Conservation (phyloP, 2,888 invertebrate species). For the Cetonia aurata region DNA sequence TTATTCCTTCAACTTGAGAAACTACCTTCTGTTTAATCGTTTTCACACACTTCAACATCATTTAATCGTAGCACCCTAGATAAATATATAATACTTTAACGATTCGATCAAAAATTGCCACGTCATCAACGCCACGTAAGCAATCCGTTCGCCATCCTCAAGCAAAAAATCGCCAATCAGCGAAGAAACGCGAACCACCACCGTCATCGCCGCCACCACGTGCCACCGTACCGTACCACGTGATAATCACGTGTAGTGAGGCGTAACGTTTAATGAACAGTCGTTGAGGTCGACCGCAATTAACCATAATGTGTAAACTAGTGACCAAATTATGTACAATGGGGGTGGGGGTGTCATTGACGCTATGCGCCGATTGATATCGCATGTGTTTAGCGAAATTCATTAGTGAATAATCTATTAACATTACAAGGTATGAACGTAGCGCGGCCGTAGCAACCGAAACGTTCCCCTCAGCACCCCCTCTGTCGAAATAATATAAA, state of each 20-base stretch:
- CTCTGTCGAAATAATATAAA: conserved; percentile 32
- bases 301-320: conserved; percentile 69
- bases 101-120: too few species aligned
- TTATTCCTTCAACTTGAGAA: too few species aligned
- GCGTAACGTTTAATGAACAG: conserved; percentile 66
- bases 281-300: conserved; percentile 66
- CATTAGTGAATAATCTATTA: conserved; percentile 60
- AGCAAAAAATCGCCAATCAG: conserved; percentile 5
- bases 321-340: conserved; percentile 67
- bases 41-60: too few species aligned
- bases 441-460: conserved; percentile 29
- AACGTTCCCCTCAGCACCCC: conserved; percentile 23
- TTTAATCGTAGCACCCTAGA: too few species aligned
- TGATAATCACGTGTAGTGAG: conserved; percentile 64
- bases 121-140: too few species aligned
- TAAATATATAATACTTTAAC: too few species aligned
- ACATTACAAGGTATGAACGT: conserved; percentile 48
- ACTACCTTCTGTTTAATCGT: too few species aligned
- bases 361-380: conserved; percentile 65
- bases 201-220: background rate
- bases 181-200: conserved; percentile 23
- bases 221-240: conserved; percentile 52
- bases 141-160: background rate
- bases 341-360: conserved; percentile 63
- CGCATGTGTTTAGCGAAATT: conserved; percentile 62